Evolutionary conservation across 2,888 invertebrate genomes (phyloP).

Genomic region (Parnassius orleans): DNA sequence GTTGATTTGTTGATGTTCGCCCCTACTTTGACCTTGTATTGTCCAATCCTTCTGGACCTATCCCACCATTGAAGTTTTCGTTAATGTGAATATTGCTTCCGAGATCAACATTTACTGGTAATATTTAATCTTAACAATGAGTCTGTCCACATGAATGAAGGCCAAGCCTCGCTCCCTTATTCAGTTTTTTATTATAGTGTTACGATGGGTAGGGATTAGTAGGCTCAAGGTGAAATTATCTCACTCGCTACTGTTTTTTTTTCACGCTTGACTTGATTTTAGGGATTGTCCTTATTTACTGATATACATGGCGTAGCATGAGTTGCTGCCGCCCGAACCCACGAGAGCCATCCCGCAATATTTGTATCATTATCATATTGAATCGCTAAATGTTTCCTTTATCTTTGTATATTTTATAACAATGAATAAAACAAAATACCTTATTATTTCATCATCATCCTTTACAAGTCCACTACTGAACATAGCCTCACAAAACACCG

Average conservation of each 20-base stretch:
- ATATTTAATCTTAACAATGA: conserved; percentile 52
- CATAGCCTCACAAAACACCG: too few relatives aligned
- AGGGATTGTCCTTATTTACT: conserved; percentile 24
- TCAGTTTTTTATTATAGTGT: conserved; percentile 52
- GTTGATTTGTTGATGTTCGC: conserved; percentile 68
- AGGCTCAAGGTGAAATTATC: conserved; percentile 57
- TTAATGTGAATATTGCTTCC: conserved; percentile 27
- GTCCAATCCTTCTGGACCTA: conserved; percentile 50
- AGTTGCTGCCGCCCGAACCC: too few relatives aligned
- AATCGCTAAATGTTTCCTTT: too few relatives aligned
- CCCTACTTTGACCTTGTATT: conserved; percentile 53
- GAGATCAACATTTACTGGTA: conserved; percentile 38
- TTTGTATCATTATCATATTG: too few relatives aligned
- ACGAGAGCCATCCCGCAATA: too few relatives aligned
- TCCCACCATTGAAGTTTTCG: conserved; percentile 30
- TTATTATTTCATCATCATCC: too few relatives aligned
- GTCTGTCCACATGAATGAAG: conserved; percentile 64
- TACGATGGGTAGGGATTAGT: conserved; percentile 62
- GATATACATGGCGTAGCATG: background rate
- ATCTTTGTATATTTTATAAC: too few relatives aligned
- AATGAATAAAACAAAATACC: too few relatives aligned
- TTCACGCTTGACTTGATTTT: conserved; percentile 35
- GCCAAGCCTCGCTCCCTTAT: conserved; percentile 47
- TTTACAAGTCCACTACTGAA: too few relatives aligned
- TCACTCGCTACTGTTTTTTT: conserved; percentile 42